phyloP scores from a whole-genome alignment of 2,888 invertebrate genomes.

The Odontomyia ornata region DNA sequence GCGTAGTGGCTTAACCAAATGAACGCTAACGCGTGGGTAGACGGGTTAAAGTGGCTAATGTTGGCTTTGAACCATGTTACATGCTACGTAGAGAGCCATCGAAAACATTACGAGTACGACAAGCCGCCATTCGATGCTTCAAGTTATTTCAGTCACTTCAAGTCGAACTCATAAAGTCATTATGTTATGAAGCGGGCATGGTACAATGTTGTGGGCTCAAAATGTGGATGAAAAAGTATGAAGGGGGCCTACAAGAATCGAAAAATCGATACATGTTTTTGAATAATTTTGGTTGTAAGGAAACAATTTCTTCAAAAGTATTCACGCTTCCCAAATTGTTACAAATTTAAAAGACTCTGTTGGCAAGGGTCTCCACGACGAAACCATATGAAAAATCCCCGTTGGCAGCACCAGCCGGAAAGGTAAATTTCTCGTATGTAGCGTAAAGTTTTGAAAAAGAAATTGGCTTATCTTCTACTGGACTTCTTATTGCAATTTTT shows the following conservation, averaged over 20 bases:
- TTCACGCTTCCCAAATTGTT: too few relatives aligned
- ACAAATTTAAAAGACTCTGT: too few relatives aligned
- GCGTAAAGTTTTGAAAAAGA: too few relatives aligned
- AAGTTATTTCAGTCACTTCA: slow-evolving; percentile 5
- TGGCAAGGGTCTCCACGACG: too few relatives aligned
- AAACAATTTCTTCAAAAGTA: too few relatives aligned
- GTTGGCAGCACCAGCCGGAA: too few relatives aligned
- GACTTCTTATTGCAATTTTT: too few relatives aligned
- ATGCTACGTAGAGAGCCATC: slow-evolving; percentile 30
- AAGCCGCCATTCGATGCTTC: slow-evolving; percentile 31
- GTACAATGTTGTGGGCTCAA: slow-evolving; percentile 10
- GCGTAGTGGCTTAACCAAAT: slow-evolving; percentile 22
- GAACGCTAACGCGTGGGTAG: slow-evolving; percentile 48
- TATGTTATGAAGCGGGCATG: slow-evolving; percentile 1
- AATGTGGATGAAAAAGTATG: not conserved
- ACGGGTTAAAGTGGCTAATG: slow-evolving; percentile 46
- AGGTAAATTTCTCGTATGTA: too few relatives aligned
- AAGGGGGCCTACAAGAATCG: not conserved
- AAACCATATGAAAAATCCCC: too few relatives aligned
- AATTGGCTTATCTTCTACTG: too few relatives aligned
- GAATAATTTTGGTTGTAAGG: too few relatives aligned
- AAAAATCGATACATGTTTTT: not conserved
- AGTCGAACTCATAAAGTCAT: slow-evolving; percentile 33
- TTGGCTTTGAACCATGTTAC: slow-evolving; percentile 33
- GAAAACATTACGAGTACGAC: slow-evolving; percentile 26